Evolutionary conservation across 2,797 vertebrate species (phyloP), one percentile per base, ranked within the genome.

Genomic region (Pangasius larnaudii): DNA sequence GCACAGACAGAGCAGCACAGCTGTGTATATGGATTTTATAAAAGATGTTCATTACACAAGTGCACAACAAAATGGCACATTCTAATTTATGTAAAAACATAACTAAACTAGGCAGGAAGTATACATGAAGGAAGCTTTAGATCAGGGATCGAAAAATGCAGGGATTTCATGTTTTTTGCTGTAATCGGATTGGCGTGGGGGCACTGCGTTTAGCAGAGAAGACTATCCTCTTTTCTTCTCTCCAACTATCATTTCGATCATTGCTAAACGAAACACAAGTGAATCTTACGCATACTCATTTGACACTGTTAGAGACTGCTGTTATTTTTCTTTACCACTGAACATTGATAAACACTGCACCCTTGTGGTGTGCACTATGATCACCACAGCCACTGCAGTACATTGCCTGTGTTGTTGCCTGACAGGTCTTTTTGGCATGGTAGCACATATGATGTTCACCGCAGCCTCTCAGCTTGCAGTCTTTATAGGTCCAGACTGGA

Each of bases 391-490:
- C 27, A 16, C 42, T 85, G 14, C 85, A 30, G 81, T 22, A 13
- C 11, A 36, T 33, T 6, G 46, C 33, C 75, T 2, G 86, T 22
- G 84, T 30, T 78, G 89, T 77, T 87, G 67, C 49, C 72, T 58
- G 86, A 58, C 90, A 97, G 97, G 96, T 90, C 95, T 97, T 89
- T 94, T 97, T 90, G 96, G 96, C 86, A 97, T 97, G 96, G 93
- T 95, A 92, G 97, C 97, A 85, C 95, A 95, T 79, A 96, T 97
- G 96, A 96, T 96, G 97, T 97, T 97, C 86, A 98, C 97, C 59
- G 98, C 97, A 61, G 96, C 97, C 2, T 98, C 98, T 93, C 97
- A 98, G 93, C 95, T 98, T 93, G 96, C 97, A 2, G 97, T 98
- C 18, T 96, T 96, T 7, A 96, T 97, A 63, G 97, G 97, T 27